Percentiles rank a stretch among this genome's conserved stretches.
Evolutionary conservation across 1,140 invertebrate species (phyloP).

Genomic region (Gonatopus flavifemur): DNA sequence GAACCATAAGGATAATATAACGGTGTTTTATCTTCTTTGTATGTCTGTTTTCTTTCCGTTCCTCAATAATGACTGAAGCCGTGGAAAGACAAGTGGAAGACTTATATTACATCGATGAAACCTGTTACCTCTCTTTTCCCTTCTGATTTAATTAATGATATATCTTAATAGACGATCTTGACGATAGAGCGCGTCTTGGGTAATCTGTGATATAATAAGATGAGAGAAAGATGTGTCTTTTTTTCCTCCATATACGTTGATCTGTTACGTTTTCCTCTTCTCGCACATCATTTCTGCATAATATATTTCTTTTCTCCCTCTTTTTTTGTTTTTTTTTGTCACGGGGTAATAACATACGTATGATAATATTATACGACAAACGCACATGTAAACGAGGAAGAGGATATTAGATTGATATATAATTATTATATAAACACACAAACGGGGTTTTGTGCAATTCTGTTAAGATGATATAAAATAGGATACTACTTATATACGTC

Average conservation of each 20-base stretch:
- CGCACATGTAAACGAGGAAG: neutral
- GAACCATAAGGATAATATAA: too few species aligned
- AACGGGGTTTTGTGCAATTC: slow-evolving; percentile 40
- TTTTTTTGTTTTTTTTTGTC: slow-evolving; percentile 19
- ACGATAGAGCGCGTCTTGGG: slow-evolving; percentile 43
- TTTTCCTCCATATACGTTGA: slow-evolving; percentile 18
- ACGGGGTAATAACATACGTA: slow-evolving; percentile 1
- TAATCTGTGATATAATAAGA: slow-evolving; percentile 57
- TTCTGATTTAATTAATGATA: too few species aligned
- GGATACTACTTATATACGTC: neutral
- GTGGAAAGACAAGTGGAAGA: slow-evolving; percentile 1
- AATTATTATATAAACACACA: too few species aligned
- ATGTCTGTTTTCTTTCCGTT: slow-evolving; percentile 13
- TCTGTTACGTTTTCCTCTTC: slow-evolving; percentile 17
- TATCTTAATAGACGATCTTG: slow-evolving; percentile 22
- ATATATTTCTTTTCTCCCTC: too few species aligned
- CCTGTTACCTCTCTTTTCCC: slow-evolving; percentile 11
- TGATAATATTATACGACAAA: neutral
- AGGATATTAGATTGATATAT: too few species aligned
- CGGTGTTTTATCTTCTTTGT: too few species aligned
- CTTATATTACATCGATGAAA: slow-evolving; percentile 1
- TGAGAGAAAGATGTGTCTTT: slow-evolving; percentile 21
- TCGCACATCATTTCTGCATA: slow-evolving; percentile 9
- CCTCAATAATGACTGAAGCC: slow-evolving; percentile 19
- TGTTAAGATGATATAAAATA: slow-evolving; percentile 25